Evolutionary conservation across 2,888 invertebrate species (phyloP).

Genomic region (Rhimphoctona megacephalus): DNA sequence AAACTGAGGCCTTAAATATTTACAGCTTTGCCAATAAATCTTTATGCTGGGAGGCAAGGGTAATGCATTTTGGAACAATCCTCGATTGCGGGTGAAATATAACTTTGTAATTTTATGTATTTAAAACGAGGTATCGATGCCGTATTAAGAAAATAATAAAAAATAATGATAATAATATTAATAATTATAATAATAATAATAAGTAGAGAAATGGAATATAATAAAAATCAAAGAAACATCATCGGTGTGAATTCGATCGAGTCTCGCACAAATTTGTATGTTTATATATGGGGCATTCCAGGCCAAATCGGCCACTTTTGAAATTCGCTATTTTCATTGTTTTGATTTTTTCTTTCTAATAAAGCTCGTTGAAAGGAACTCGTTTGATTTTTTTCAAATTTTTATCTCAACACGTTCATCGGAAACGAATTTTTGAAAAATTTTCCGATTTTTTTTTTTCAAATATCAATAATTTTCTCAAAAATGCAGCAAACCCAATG

Average conservation of each 20-base stretch:
- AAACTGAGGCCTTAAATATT: conserved; percentile 53
- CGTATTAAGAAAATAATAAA: conserved; percentile 15
- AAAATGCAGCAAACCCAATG: no score
- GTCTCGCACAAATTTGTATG: conserved; percentile 37
- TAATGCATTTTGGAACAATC: conserved; percentile 20
- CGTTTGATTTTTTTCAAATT: no score
- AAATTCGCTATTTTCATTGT: no score
- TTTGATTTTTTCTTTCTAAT: no score
- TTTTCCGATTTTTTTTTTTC: no score
- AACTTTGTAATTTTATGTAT: not conserved
- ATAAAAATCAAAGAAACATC: conserved; percentile 37
- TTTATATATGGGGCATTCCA: no score
- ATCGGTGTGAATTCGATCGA: conserved; percentile 43
- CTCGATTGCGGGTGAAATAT: conserved; percentile 5
- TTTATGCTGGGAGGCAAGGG: conserved; percentile 23
- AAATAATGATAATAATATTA: conserved; percentile 18
- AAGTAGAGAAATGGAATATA: conserved; percentile 32
- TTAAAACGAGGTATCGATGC: conserved; percentile 18
- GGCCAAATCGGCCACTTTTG: no score
- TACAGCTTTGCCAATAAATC: conserved; percentile 63
- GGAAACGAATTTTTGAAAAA: no score
- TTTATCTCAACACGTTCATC: no score
- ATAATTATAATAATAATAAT: conserved; percentile 3
- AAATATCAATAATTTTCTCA: no score
- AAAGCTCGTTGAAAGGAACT: no score